Base-by-base conservation (phyloP, 2,888 invertebrate genomes). In the Nymphalis urticae region DNA sequence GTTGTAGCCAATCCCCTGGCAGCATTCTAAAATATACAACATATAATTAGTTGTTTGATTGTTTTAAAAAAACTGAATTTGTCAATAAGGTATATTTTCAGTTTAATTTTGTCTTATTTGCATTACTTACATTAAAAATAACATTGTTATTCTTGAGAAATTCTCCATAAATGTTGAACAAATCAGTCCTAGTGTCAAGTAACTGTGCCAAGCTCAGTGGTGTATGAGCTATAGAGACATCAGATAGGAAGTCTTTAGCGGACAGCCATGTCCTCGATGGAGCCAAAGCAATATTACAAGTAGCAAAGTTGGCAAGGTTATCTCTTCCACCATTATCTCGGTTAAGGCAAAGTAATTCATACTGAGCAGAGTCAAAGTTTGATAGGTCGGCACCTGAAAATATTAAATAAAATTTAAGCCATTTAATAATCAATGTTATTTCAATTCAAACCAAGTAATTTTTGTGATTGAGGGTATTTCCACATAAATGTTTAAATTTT, bases 131-230 rank as follows among this genome's bases (percentile, higher is more conserved):
- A 79, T 80, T 90, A 75, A 93, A 93, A 72, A 93, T 88, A 65
- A 93, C 86, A 67, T 93, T 90, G 74, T 93, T 90, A 68, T 92
- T 91, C 80, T 92, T 92, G 76, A 92, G 84, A 75, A 88, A 93
- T 70, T 92, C 90, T 42, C 96, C 96, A 76, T 95, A 96, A 62
- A 96, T 91, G 72, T 94, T 94, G 79, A 96, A 94, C 9, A 95
- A 85, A 74, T 95, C 94, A 0, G 93, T 93, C 72, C 93, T 91
- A 21, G 92, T 83, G 27, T 92, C 89, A 76, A 95, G 93, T 5
- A 94, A 80, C 10, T 93, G 82, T 6, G 94, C 94, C 7, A 94
- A 88, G 58, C 94, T 93, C 51, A 95, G 78, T 19, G 95, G 89
- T 1, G 95, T 94, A 78, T 95, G 94, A 7, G 94, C 94, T 66